These are phyloP conservation scores for Halocaridina rubra DNA, from an alignment of 2,888 invertebrate species.

Conservation along the genomic window DNA sequence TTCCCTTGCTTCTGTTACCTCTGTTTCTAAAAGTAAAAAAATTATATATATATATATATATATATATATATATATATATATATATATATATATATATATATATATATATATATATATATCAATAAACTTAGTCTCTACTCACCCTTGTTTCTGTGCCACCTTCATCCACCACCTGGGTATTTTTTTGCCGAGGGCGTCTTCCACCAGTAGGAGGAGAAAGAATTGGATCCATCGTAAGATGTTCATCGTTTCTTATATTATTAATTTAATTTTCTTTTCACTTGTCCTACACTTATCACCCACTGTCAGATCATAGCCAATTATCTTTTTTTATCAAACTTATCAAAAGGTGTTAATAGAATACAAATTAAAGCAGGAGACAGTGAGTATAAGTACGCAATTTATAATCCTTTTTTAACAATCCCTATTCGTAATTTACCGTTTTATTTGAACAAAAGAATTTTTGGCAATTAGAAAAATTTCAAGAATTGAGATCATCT, in stretches of 20 bases:
- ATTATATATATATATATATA: background rate
- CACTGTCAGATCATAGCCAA: background rate
- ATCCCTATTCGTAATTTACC: no score
- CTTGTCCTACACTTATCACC: background rate
- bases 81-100: constrained; percentile 17
- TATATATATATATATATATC: background rate
- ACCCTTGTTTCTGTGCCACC: constrained; percentile 69
- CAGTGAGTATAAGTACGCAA: no score
- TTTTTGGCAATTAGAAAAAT: no score
- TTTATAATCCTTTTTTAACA: no score
- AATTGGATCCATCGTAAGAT: background rate
- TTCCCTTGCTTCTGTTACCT: no score
- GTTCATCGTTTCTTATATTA: background rate
- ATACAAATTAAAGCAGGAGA: no score
- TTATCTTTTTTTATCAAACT: background rate
- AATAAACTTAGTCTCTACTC: no score
- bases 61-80: constrained; percentile 15
- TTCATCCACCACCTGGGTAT: constrained; percentile 69
- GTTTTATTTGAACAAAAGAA: no score
- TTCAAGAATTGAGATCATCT: no score
- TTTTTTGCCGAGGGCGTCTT: constrained; percentile 56
- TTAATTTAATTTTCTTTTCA: background rate
- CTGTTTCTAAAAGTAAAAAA: no score
- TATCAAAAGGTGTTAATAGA: no score
- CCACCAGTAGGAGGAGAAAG: background rate